Conservation (phyloP, 2,113 vertebrate species). For the Ibidorhyncha struthersii region DNA sequence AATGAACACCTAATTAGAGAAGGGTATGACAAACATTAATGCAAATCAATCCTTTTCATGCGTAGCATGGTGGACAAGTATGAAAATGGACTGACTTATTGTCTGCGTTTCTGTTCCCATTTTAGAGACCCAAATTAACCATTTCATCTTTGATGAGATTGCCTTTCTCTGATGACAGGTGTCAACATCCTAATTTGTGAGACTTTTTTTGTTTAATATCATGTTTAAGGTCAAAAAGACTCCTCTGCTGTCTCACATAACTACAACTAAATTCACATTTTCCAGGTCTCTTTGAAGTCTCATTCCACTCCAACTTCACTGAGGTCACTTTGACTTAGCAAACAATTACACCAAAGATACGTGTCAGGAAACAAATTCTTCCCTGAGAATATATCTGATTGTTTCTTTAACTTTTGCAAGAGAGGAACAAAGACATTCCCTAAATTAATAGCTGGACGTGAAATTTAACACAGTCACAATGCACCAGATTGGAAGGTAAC, state of each 20-base stretch:
- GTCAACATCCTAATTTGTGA: neutral
- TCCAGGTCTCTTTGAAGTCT: neutral
- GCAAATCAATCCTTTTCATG: neutral
- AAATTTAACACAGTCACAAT: neutral
- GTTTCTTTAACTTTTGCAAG: neutral
- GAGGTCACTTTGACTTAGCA: neutral
- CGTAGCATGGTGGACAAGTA: neutral
- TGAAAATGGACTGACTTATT: neutral
- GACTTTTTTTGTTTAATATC: neutral
- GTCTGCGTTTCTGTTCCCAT: neutral
- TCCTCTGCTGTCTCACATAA: neutral
- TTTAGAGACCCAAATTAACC: slow-evolving; percentile 44
- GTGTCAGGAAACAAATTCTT: neutral
- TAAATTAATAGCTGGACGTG: neutral
- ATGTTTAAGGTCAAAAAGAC: neutral
- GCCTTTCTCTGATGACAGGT: slow-evolving; percentile 4
- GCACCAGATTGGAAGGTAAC: neutral
- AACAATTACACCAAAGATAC: neutral
- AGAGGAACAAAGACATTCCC: neutral
- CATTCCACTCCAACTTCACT: neutral
- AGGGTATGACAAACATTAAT: neutral
- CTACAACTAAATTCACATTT: neutral
- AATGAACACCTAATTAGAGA: neutral
- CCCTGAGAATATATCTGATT: neutral
- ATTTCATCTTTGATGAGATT: slow-evolving; percentile 41